These are phyloP conservation scores for Phyllostomus discolor DNA, from an alignment of 2,113 vertebrate species.

Conservation along the genomic window DNA sequence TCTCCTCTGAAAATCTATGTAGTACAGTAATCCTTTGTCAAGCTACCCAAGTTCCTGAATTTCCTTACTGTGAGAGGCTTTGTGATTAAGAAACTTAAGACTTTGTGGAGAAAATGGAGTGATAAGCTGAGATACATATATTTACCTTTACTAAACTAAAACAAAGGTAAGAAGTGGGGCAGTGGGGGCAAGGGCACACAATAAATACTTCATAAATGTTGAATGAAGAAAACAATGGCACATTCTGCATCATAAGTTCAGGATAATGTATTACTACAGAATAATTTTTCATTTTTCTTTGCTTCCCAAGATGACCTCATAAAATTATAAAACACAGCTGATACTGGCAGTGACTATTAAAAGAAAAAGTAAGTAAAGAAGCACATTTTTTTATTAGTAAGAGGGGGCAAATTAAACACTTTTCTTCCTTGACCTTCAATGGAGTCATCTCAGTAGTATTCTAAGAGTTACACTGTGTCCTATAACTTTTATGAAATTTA, in stretches of 20 bases:
- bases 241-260: not conserved
- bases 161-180: not conserved
- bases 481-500: not conserved
- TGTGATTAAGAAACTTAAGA: not conserved
- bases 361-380: not conserved
- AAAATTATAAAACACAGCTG: not conserved
- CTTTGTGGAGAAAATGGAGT: not conserved
- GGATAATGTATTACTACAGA: not conserved
- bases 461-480: not conserved
- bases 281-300: not conserved
- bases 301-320: not conserved
- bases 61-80: not conserved
- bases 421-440: not conserved
- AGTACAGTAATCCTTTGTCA: not conserved
- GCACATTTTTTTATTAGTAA: not conserved
- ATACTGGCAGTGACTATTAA: not conserved
- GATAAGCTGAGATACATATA: not conserved
- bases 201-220: not conserved
- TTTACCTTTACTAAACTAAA: not conserved
- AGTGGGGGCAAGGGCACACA: not conserved
- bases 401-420: not conserved
- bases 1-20: not conserved
- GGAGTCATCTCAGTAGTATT: not conserved
- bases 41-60: not conserved
- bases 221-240: not conserved